Evolutionary conservation across 2,113 vertebrate genomes (phyloP).

Genomic region (Dendropsophus ebraccatus): DNA sequence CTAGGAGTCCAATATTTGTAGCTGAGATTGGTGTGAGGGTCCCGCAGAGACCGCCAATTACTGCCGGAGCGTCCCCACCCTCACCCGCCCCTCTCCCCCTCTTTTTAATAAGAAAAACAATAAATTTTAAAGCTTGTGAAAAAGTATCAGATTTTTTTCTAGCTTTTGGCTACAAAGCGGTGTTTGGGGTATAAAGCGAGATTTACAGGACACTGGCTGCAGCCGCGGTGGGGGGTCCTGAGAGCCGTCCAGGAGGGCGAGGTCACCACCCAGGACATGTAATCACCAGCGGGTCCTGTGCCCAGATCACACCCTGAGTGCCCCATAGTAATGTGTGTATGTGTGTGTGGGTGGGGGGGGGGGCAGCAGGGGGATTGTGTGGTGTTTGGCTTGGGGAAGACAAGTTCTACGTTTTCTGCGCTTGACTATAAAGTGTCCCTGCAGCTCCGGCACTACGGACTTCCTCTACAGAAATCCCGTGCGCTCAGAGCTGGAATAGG

Average conservation of each 20-base stretch:
- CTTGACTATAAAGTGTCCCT: too few relatives aligned
- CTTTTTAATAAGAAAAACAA: slow-evolving; percentile 57
- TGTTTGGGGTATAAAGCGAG: slow-evolving; percentile 43
- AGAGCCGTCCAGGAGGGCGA: slow-evolving; percentile 31
- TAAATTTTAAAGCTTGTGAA: slow-evolving; percentile 55
- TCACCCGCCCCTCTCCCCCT: neutral
- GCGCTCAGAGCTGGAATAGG: too few relatives aligned
- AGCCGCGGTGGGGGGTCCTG: slow-evolving; percentile 43
- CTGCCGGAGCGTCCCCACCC: slow-evolving; percentile 40
- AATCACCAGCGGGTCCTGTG: neutral
- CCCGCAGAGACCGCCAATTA: slow-evolving; percentile 45
- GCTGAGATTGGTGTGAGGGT: slow-evolving; percentile 5
- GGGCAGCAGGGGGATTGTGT: neutral
- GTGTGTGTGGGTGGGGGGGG: too few relatives aligned
- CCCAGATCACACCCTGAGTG: neutral
- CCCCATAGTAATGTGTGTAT: too few relatives aligned
- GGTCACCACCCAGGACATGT: neutral
- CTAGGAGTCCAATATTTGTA: slow-evolving; percentile 24
- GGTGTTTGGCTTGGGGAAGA: neutral
- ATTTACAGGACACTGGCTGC: slow-evolving; percentile 35
- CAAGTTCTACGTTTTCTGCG: too few relatives aligned
- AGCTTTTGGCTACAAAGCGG: slow-evolving; percentile 28
- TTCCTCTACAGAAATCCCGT: too few relatives aligned
- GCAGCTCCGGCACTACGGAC: too few relatives aligned
- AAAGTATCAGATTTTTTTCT: slow-evolving; percentile 39